Conservation (phyloP, 2,113 vertebrate species). For the Gracilinanus agilis region DNA sequence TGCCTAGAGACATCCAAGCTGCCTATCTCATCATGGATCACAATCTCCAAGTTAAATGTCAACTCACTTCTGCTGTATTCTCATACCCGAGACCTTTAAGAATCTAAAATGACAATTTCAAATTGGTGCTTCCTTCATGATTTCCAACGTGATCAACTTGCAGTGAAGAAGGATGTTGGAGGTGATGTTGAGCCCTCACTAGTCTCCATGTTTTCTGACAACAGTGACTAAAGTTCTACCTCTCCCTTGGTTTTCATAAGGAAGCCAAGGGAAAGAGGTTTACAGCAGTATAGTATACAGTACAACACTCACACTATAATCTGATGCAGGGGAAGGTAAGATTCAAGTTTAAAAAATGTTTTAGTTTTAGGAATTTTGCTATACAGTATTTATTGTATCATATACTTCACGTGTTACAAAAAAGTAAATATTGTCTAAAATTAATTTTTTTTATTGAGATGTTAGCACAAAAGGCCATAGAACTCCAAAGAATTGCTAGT, state of each 20-base stretch:
- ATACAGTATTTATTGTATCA: neutral
- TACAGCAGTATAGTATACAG: neutral
- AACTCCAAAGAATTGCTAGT: neutral
- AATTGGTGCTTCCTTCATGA: neutral
- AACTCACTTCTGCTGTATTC: neutral
- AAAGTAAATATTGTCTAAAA: neutral
- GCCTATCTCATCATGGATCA: neutral
- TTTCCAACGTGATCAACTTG: neutral
- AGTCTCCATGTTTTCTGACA: neutral
- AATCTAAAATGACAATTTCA: neutral
- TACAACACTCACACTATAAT: neutral
- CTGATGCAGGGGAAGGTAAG: neutral
- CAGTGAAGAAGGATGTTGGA: neutral
- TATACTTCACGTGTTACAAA: neutral
- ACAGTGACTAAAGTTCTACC: neutral
- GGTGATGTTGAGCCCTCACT: no score
- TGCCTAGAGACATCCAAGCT: neutral
- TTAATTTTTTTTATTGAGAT: neutral
- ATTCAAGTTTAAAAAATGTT: neutral
- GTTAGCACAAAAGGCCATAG: neutral
- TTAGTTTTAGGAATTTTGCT: neutral
- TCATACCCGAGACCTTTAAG: neutral
- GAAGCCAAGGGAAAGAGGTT: neutral
- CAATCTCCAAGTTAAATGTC: neutral
- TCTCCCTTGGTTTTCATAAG: neutral